A percentile compares a stretch with the other conserved stretches of the same genome.
Evolutionary conservation across 2,113 vertebrate species (phyloP).

Genomic region (Chamaetylas fuelleborni): DNA sequence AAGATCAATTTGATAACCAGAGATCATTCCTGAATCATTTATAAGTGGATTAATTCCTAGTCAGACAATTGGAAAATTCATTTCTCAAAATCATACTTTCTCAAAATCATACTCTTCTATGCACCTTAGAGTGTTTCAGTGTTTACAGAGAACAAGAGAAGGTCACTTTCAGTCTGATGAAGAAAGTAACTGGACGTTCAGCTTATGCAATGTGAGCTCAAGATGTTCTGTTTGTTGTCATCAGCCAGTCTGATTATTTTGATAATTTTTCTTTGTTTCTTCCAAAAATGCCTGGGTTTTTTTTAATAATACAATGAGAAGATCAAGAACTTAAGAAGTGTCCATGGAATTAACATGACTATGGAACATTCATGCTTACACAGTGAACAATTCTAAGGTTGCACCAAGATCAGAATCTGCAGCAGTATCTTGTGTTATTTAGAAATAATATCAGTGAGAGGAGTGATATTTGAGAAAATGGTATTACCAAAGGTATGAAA

Average conservation of each 20-base stretch:
- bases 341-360: background rate
- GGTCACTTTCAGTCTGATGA: background rate
- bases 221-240: background rate
- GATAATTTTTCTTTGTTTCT: background rate
- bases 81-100: background rate
- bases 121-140: background rate
- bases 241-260: background rate
- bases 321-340: background rate
- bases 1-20: background rate
- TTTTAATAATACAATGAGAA: background rate
- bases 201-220: rapidly evolving
- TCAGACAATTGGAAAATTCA: background rate
- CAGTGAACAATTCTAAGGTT: background rate
- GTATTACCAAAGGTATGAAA: background rate
- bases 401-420: background rate
- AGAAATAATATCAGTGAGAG: background rate
- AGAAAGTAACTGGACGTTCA: background rate
- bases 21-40: background rate
- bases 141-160: background rate
- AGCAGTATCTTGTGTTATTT: background rate
- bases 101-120: background rate
- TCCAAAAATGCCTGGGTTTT: background rate
- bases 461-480: background rate
- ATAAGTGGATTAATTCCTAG: background rate
- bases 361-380: background rate